Base-by-base conservation (phyloP, 2,888 invertebrate genomes). In the Chrysopilus asiliformis region DNA sequence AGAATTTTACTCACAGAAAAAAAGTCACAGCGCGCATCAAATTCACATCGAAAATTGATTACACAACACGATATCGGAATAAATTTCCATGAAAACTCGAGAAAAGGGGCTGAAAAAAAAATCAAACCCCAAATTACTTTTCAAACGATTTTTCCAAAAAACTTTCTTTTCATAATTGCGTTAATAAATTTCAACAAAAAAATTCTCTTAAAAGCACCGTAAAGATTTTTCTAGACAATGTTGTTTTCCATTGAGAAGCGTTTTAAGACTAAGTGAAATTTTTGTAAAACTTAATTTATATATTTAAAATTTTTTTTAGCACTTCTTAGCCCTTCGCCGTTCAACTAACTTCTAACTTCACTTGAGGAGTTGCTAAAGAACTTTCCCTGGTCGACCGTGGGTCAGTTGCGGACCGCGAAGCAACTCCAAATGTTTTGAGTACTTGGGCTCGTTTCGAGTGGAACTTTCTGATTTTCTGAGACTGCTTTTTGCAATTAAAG, bases 41-140 rank as follows among this genome's bases (percentile, higher is more conserved):
- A 17, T 26, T 34, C 27, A n/a, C 18, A 18, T 14, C 10, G 17
- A 36, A 31, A 45, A 43, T 37, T 40, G 46, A 46, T 46, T 46
- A 46, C 46, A 45, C 46, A 46, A 46, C 46, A 44, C 40, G 15
- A 36, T 30, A n/a, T n/a, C n/a, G n/a, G n/a, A n/a, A n/a, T n/a
- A n/a, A n/a, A n/a, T n/a, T n/a, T n/a, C n/a, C n/a, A n/a, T n/a
- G n/a, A n/a, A n/a, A n/a, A n/a, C n/a, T n/a, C n/a, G n/a, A n/a
- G n/a, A n/a, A n/a, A n/a, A n/a, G n/a, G n/a, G n/a, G n/a, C n/a
- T n/a, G n/a, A n/a, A n/a, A n/a, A n/a, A n/a, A n/a, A n/a, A n/a
- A n/a, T n/a, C n/a, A n/a, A n/a, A n/a, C n/a, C n/a, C n/a, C n/a
- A n/a, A n/a, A n/a, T n/a, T n/a, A n/a, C n/a, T n/a, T n/a, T n/a